Evolutionary conservation across 2,797 vertebrate genomes (phyloP).

Genomic region (Apogon hyalosoma): DNA sequence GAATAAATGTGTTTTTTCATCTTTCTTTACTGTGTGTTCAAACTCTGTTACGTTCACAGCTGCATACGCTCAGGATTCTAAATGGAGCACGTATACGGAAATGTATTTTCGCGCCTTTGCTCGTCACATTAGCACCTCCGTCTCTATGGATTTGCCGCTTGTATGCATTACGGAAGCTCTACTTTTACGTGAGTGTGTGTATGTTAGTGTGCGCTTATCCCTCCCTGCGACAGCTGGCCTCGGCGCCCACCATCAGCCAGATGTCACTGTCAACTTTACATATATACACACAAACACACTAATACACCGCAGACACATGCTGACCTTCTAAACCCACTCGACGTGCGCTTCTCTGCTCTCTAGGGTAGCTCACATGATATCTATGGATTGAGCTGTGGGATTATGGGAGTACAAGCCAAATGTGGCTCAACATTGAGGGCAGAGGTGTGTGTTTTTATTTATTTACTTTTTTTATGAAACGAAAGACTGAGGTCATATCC

Average conservation of each 20-base stretch:
- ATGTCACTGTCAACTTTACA: slow-evolving; percentile 47
- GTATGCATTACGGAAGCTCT: slow-evolving; percentile 10
- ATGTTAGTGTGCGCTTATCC: slow-evolving; percentile 41
- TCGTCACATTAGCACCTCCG: slow-evolving; percentile 45
- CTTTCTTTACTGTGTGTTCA: neutral
- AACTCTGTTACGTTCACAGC: slow-evolving; percentile 1
- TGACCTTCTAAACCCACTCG: slow-evolving; percentile 39
- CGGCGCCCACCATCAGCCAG: slow-evolving; percentile 47
- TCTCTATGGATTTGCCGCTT: slow-evolving; percentile 28
- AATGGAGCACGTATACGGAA: slow-evolving; percentile 9
- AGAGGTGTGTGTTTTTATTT: neutral
- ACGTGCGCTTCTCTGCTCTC: slow-evolving; percentile 42
- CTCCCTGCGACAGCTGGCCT: slow-evolving; percentile 26
- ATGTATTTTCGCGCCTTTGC: slow-evolving; percentile 26
- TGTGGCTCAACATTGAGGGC: slow-evolving; percentile 8
- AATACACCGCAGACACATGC: slow-evolving; percentile 13
- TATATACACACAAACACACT: neutral
- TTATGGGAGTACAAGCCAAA: slow-evolving; percentile 33
- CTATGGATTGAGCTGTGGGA: slow-evolving; percentile 25
- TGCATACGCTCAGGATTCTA: slow-evolving; percentile 3
- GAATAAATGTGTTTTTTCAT: neutral
- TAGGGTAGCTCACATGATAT: slow-evolving; percentile 30
- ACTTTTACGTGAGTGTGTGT: slow-evolving; percentile 15
- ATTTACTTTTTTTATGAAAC: slow-evolving; percentile 24
- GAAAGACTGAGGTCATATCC: neutral